Base-by-base conservation (phyloP, 2,797 vertebrate genomes). In the Phrynocephalus vlangalii region DNA sequence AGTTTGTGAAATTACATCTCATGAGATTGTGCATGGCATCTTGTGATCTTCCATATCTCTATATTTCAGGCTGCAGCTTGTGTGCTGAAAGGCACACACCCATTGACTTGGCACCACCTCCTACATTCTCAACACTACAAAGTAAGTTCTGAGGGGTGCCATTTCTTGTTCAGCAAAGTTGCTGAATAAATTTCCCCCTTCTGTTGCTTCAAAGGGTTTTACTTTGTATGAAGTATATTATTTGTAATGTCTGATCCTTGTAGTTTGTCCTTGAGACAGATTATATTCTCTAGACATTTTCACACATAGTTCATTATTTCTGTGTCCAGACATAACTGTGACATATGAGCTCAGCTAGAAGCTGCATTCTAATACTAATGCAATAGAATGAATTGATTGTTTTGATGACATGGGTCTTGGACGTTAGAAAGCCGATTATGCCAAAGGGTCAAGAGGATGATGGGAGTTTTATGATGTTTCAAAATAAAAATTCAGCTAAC, bases 341-440 rank as follows among this genome's bases (percentile, higher is more conserved):
- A 83, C 24, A 89, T 86, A 38, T 2, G 50, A n/a, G 5, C 33
- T 5, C 48, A 86, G 33, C 0, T 48, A 86, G 52, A 93, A 84
- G 15, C 38, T 86, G 6, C 2, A 48, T 83, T 82, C 90, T 70
- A 75, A 93, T 78, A 44, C 44, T 15, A 86, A 77, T 48, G 88
- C 56, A 5, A 89, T 81, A 83, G 11, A 86, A 86, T 87, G 88
- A 85, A 67, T 83, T 76, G 28, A 77, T 52, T 73, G 2, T 24
- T 87, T 89, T 6, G 30, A 9, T 68, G 91, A 4, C 72, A 30
- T 56, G 26, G 18, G 6, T 8, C 1, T 60, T 84, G 20, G 20
- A 72, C 2, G 4, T 84, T 66, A 87, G 15, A 89, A 91, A 87
- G 33, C 67, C 89, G 9, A 79, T 89, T 90, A 89, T 60, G 9